A percentile compares a stretch with the other conserved stretches of the same genome.
phyloP scores from a whole-genome alignment of 2,888 invertebrate genomes.

The Chromoteleia sp. region DNA sequence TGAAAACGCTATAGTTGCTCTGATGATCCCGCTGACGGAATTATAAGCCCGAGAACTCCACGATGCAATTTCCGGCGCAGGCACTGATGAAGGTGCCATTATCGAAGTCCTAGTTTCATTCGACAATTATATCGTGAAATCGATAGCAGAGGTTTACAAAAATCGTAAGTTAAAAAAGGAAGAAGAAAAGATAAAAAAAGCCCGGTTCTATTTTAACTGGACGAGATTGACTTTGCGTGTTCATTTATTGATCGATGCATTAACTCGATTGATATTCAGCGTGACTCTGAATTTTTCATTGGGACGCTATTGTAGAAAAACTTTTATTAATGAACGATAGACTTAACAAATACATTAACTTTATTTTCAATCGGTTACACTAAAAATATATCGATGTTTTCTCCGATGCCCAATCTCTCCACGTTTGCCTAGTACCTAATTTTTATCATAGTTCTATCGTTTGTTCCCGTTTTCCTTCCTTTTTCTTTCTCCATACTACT shows the following conservation, averaged over 20 bases:
- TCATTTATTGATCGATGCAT: slow-evolving; percentile 1
- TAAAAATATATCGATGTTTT: too few species aligned
- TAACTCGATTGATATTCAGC: slow-evolving; percentile 2
- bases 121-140: slow-evolving; percentile 94
- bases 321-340: too few species aligned
- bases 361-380: too few species aligned
- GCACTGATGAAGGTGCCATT: slow-evolving; percentile 95
- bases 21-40: slow-evolving; percentile 94
- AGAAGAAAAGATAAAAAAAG: neutral
- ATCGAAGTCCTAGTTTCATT: slow-evolving; percentile 96
- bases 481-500: too few species aligned
- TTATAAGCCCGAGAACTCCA: slow-evolving; percentile 94
- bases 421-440: too few species aligned
- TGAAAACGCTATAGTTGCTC: slow-evolving; percentile 91
- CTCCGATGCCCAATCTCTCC: too few species aligned
- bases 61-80: slow-evolving; percentile 92
- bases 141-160: slow-evolving; percentile 94
- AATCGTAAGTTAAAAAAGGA: slow-evolving; percentile 87
- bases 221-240: neutral
- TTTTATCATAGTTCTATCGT: too few species aligned
- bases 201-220: neutral
- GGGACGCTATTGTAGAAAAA: too few species aligned
- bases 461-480: too few species aligned
- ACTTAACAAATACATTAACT: too few species aligned
- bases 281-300: neutral